phyloP scores from a whole-genome alignment of 1,140 invertebrate genomes.

The Magallana gigas region DNA sequence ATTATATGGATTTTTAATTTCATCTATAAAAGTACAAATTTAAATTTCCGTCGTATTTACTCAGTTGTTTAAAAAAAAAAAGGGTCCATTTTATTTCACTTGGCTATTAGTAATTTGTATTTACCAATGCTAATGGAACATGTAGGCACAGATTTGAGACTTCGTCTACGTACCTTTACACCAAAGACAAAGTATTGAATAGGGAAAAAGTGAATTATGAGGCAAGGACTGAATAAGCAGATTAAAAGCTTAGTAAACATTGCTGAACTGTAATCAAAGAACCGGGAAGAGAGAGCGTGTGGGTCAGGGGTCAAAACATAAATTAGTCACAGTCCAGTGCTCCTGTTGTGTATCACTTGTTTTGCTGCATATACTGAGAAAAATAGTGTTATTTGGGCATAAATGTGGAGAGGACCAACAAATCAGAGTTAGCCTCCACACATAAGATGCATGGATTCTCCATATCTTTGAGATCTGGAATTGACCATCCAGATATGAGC shows the following conservation, averaged over 20 bases:
- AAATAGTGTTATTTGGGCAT: slow-evolving; percentile 7
- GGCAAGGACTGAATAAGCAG: slow-evolving; percentile 1
- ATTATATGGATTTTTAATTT: background rate
- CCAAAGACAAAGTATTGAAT: slow-evolving; percentile 3
- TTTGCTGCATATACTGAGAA: background rate
- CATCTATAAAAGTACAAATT: background rate
- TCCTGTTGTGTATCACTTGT: slow-evolving; percentile 4
- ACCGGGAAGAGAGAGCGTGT: background rate
- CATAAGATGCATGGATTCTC: background rate
- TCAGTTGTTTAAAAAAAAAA: background rate
- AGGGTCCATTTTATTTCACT: background rate
- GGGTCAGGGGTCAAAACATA: background rate
- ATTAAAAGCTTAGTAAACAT: slow-evolving; percentile 30
- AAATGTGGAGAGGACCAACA: background rate
- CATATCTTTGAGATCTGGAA: background rate
- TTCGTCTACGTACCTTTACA: background rate
- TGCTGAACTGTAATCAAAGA: background rate
- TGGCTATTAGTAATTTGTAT: background rate
- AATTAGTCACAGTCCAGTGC: background rate
- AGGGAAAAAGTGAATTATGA: slow-evolving; percentile 18
- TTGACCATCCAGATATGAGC: background rate
- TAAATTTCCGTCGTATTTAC: slow-evolving; percentile 1
- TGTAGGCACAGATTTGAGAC: background rate
- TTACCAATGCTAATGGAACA: slow-evolving; percentile 1
- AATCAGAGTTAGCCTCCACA: background rate